A percentile compares a stretch with the other conserved stretches of the same genome.
phyloP scores from a whole-genome alignment of 2,888 invertebrate genomes.

The Tanypteryx hageni region DNA sequence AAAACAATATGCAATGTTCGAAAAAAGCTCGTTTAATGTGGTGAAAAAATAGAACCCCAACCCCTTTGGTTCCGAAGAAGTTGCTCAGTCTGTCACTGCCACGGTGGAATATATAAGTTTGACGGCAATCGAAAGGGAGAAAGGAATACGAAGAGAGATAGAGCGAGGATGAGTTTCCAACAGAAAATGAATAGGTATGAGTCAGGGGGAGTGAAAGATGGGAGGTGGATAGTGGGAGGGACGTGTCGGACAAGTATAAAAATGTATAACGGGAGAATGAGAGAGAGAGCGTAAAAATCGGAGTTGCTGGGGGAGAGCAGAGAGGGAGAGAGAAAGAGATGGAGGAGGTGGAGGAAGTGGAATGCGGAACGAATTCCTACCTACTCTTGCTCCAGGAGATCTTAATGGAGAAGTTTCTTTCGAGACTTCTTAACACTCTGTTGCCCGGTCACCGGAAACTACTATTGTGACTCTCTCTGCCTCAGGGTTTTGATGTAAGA shows the following conservation, averaged over 20 bases:
- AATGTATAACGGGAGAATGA: background rate
- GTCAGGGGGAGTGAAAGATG: background rate
- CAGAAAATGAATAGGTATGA: background rate
- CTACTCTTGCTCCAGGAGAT: slow-evolving; percentile 41
- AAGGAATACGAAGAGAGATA: background rate
- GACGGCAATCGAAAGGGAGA: background rate
- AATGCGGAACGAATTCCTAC: slow-evolving; percentile 54
- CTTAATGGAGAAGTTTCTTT: slow-evolving; percentile 64
- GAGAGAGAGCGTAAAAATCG: background rate
- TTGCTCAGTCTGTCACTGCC: background rate
- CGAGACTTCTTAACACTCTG: slow-evolving; percentile 62
- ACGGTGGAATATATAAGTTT: background rate
- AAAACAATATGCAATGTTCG: background rate
- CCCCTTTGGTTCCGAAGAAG: background rate
- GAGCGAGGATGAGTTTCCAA: background rate
- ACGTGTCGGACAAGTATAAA: background rate
- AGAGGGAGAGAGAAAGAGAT: background rate
- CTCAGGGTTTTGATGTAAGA: slow-evolving; percentile 48
- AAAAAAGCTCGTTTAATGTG: too few species aligned
- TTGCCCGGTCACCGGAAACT: slow-evolving; percentile 64
- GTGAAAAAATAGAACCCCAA: background rate
- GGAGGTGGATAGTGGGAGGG: background rate
- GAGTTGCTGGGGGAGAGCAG: background rate
- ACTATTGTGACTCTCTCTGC: slow-evolving; percentile 44
- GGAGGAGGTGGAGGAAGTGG: background rate